Conservation (phyloP, 2,113 vertebrate genomes). For the Cyanoliseus patagonus region DNA sequence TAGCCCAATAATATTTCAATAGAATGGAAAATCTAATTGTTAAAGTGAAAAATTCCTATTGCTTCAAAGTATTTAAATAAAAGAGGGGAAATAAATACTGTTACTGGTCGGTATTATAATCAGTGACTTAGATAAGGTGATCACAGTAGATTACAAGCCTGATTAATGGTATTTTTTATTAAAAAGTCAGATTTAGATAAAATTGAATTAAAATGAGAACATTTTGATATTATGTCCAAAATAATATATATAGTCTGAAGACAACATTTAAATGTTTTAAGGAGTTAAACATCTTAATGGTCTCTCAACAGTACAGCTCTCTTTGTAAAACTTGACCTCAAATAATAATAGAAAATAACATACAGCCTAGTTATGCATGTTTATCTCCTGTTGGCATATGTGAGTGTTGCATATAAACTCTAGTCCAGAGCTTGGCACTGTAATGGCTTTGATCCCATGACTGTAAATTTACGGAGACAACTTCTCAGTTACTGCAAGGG, state of each 20-base stretch:
- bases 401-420: not conserved
- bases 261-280: conserved; percentile 22
- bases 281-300: conserved; percentile 34
- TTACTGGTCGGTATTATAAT: not conserved
- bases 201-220: conserved; percentile 12
- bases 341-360: conserved; percentile 34
- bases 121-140: not conserved
- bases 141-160: not conserved
- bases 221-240: conserved; percentile 9
- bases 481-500: not conserved
- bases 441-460: not conserved
- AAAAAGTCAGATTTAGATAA: not conserved
- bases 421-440: not conserved
- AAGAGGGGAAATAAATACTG: conserved; percentile 14
- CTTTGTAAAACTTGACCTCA: conserved; percentile 41
- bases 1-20: not conserved
- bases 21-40: not conserved
- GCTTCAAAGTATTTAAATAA: conserved; percentile 44
- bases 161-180: conserved; percentile 46
- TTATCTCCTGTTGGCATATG: not conserved
- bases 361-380: not conserved
- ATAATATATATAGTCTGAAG: conserved; percentile 12
- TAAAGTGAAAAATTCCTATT: not conserved
- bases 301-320: not conserved
- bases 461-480: not conserved